These are phyloP conservation scores for Micromys minutus DNA, from an alignment of 2,113 vertebrate genomes.

Conservation along the genomic window DNA sequence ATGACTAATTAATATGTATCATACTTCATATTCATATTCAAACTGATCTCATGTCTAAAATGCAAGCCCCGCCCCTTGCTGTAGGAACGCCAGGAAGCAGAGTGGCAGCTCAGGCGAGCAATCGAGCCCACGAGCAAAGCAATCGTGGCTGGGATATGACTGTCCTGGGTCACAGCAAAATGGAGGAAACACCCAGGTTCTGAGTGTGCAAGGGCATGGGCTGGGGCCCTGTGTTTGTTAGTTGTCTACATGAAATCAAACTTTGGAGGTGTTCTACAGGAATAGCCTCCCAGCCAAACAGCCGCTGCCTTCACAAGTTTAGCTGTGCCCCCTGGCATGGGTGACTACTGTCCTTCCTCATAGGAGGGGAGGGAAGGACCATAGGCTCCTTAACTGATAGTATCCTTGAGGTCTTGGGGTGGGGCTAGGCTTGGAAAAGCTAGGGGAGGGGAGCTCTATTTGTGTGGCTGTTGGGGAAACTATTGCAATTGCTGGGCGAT, in stretches of 20 bases:
- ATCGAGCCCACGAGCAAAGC: not conserved
- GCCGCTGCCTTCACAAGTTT: not conserved
- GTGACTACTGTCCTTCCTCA: not conserved
- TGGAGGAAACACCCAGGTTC: not conserved
- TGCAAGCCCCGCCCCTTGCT: too few relatives aligned
- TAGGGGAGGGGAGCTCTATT: not conserved
- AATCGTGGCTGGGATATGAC: not conserved
- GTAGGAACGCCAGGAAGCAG: not conserved
- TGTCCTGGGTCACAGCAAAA: not conserved
- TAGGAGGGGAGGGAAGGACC: not conserved
- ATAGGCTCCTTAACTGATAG: not conserved
- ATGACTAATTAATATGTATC: not conserved
- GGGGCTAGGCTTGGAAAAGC: not conserved
- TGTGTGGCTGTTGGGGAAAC: not conserved
- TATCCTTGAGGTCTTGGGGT: not conserved
- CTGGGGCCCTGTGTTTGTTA: not conserved
- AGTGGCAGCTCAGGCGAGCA: not conserved
- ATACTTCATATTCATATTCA: too few relatives aligned
- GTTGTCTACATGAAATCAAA: not conserved
- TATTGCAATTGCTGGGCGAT: not conserved
- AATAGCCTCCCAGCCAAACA: not conserved
- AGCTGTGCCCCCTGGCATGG: not conserved
- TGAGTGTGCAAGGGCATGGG: rapidly evolving
- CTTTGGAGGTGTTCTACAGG: not conserved
- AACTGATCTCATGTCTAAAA: not conserved